Percentiles rank a stretch among this genome's conserved stretches.
These are phyloP conservation scores for Globicephala melas DNA, from an alignment of 2,113 vertebrate species.

Conservation along the genomic window DNA sequence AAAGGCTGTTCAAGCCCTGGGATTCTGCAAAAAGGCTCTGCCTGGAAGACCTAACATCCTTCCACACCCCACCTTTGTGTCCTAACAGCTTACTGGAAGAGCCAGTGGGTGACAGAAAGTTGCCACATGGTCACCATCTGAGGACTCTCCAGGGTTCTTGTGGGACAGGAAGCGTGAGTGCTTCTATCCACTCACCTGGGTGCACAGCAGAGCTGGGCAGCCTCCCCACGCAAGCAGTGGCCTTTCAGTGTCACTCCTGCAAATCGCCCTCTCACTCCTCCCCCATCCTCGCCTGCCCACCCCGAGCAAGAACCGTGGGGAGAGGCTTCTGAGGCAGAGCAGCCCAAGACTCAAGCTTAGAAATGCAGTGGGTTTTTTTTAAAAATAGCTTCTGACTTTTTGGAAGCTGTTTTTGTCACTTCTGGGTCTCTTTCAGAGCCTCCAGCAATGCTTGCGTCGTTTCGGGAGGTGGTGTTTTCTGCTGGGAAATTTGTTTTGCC, in stretches of 20 bases:
- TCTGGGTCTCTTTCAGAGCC: neutral
- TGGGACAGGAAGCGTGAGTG: neutral
- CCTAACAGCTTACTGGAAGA: neutral
- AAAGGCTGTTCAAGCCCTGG: neutral
- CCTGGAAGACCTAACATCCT: neutral
- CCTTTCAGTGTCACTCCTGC: neutral
- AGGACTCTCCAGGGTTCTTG: neutral
- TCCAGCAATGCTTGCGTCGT: neutral
- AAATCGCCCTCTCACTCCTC: too few species aligned
- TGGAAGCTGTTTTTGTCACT: neutral
- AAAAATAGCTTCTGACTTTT: neutral
- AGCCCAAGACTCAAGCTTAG: rapidly evolving
- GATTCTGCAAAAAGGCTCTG: neutral
- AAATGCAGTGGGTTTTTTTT: neutral
- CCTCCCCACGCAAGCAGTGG: neutral
- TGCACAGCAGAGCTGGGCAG: neutral
- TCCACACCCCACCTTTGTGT: neutral
- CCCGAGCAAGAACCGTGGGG: neutral
- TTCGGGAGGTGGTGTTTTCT: neutral
- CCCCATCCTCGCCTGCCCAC: too few species aligned
- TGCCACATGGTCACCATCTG: neutral
- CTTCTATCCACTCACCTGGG: neutral
- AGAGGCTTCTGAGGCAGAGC: neutral
- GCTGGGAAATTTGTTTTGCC: neutral
- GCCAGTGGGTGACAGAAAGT: neutral